Percentiles rank a stretch among this genome's conserved stretches.
phyloP scores from a whole-genome alignment of 1,140 invertebrate genomes.

The Zaprionus kolodkinae region DNA sequence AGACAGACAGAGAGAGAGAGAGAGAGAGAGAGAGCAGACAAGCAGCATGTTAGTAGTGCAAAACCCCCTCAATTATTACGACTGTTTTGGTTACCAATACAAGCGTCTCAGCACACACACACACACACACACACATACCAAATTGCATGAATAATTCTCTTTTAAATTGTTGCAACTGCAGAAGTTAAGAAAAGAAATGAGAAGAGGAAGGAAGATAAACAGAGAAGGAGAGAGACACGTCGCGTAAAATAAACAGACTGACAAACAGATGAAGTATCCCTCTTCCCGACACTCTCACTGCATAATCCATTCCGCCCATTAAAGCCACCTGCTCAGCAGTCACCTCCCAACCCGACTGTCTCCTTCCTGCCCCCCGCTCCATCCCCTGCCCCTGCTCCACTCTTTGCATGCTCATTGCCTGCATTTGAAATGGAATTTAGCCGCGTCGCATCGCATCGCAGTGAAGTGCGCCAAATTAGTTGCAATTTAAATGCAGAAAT shows the following conservation, averaged over 20 bases:
- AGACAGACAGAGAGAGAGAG: background rate
- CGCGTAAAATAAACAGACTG: constrained; percentile 67
- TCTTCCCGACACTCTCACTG: constrained; percentile 61
- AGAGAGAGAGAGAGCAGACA: background rate
- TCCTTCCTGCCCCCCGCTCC: no score
- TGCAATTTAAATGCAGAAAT: constrained; percentile 77
- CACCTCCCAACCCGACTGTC: no score
- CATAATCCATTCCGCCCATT: constrained; percentile 33
- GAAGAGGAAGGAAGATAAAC: background rate
- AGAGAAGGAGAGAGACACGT: background rate
- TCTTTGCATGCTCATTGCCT: constrained; percentile 41
- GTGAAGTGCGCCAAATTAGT: constrained; percentile 69
- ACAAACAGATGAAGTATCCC: constrained; percentile 27
- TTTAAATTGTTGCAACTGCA: constrained; percentile 68
- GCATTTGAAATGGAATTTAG: constrained; percentile 70
- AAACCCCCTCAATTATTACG: constrained; percentile 47
- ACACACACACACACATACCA: no score
- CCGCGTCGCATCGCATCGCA: background rate
- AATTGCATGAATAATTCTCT: constrained; percentile 84
- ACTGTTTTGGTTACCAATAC: constrained; percentile 37
- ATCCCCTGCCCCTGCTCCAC: background rate
- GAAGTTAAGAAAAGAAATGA: background rate
- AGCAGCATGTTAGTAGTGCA: background rate
- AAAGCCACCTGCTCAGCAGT: background rate
- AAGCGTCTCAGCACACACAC: constrained; percentile 16